These are phyloP conservation scores for Bubo bubo DNA, from an alignment of 2,113 vertebrate species.

Conservation along the genomic window DNA sequence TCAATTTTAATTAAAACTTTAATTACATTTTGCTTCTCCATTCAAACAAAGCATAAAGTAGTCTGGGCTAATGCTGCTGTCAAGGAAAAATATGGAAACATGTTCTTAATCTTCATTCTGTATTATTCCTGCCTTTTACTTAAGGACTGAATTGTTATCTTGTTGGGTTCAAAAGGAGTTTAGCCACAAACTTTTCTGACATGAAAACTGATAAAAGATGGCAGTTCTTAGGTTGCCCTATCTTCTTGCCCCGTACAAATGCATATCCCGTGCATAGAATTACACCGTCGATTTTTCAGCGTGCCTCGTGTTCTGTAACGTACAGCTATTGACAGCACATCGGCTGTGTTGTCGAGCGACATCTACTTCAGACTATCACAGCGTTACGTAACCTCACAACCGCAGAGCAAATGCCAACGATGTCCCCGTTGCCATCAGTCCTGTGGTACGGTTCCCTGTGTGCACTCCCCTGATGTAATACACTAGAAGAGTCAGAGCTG, in stretches of 20 bases:
- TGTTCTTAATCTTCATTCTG: not conserved
- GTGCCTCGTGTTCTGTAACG: not conserved
- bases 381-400: constrained; percentile 10
- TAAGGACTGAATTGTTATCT: not conserved
- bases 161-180: not conserved
- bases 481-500: not conserved
- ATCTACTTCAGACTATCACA: not conserved
- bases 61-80: not conserved
- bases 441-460: fast-evolving
- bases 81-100: not conserved
- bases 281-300: not conserved
- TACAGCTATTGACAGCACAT: not conserved
- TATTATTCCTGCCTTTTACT: not conserved
- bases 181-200: not conserved
- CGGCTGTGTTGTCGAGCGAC: not conserved
- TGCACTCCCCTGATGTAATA: not conserved
- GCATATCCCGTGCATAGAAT: not conserved
- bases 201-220: too few species aligned
- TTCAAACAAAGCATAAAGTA: constrained; percentile 17
- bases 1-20: constrained; percentile 62
- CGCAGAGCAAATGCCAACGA: not conserved
- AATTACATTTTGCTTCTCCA: constrained; percentile 31
- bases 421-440: not conserved
- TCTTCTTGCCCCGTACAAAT: not conserved
- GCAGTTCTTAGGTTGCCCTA: not conserved